Evolutionary conservation across 2,797 vertebrate genomes (phyloP).

Genomic region (Acanthis flammea): DNA sequence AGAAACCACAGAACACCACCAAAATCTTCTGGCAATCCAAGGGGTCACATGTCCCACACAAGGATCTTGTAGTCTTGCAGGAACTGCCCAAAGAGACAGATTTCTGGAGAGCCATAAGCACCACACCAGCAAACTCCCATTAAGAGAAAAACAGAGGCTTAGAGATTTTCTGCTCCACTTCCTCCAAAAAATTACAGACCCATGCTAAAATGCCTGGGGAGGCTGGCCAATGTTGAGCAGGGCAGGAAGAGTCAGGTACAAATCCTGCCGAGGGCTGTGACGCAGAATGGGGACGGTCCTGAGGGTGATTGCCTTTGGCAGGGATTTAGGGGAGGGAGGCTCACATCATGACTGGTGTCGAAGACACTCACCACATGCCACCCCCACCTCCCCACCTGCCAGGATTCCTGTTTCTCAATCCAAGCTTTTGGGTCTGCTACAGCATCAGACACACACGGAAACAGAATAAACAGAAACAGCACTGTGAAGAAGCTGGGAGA

Average conservation of each 20-base stretch:
- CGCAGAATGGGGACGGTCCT: rapidly evolving
- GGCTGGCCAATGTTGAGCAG: background rate
- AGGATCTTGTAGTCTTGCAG: background rate
- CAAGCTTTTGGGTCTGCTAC: background rate
- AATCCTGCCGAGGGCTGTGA: background rate
- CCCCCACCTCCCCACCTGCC: background rate
- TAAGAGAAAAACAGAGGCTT: background rate
- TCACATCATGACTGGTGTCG: background rate
- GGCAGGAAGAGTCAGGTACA: background rate
- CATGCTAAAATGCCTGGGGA: background rate
- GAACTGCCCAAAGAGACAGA: background rate
- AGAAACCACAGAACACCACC: background rate
- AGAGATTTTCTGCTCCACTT: slow-evolving; percentile 22
- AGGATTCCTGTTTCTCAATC: background rate
- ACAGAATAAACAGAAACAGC: background rate
- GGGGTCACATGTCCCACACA: rapidly evolving
- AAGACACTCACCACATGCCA: background rate
- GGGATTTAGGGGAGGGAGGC: background rate
- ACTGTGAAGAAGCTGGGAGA: background rate
- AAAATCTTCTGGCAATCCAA: background rate
- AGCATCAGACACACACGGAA: rapidly evolving
- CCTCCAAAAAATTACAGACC: slow-evolving; percentile 10
- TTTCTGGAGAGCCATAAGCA: background rate
- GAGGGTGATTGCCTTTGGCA: rapidly evolving
- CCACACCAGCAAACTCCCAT: background rate